Base-by-base conservation (phyloP, 2,888 invertebrate genomes). In the Heliothis peltigera region DNA sequence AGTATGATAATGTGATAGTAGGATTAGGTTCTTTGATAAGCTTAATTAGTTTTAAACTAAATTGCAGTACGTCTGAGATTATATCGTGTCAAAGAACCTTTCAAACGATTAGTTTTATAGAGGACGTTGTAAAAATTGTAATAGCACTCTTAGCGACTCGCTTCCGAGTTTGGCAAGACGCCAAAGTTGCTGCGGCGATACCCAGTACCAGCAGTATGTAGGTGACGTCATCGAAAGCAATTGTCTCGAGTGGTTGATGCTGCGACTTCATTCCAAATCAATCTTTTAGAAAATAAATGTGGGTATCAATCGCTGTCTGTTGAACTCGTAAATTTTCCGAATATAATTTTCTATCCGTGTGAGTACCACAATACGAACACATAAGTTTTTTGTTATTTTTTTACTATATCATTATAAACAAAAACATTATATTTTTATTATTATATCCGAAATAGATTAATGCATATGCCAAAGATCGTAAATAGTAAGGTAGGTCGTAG, bases 91-190 rank as follows among this genome's bases (percentile, higher is more conserved):
- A 39, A n/a, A 39, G 39, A 74, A 79, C 63, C 75, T 80, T 79
- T 82, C 75, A 80, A 68, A 60, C 71, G 78, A 83, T 84, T 82
- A 79, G 75, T 80, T 81, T 82, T 81, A 77, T 78, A 76, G 75
- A 66, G 65, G 64, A 59, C 68, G 17, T n/a, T 68, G 70, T 79
- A 77, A 78, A 71, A 79, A 78, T 60, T 57, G 43, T 53, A 61
- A 73, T 70, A 73, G 64, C 66, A 70, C 69, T 67, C 71, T 74
- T 75, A 76, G 71, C 51, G 66, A 64, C 17, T n/a, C 21, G 17
- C 10, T 64, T 54, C 32, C 19, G 4, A 44, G 21, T 17, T 47
- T 64, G 58, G 64, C 64, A 48, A 19, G 21, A n/a, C 21, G 44
- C 58, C 64, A 58, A 51, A 22, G 53, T 46, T 18, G 48, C 15